These are phyloP conservation scores for Pyralis farinalis DNA, from an alignment of 2,888 invertebrate genomes.

Conservation along the genomic window DNA sequence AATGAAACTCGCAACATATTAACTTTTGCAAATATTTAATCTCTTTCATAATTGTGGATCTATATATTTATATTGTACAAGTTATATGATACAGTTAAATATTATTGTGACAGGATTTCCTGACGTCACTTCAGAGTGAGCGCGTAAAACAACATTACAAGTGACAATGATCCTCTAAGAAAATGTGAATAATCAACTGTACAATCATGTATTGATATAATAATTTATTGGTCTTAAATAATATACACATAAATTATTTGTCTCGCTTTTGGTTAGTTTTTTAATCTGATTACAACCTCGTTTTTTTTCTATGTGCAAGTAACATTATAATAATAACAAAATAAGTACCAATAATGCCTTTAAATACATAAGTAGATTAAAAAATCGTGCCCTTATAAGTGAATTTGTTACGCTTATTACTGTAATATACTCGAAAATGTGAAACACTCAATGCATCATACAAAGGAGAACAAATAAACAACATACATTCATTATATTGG, in stretches of 20 bases:
- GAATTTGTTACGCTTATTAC: conserved; percentile 57
- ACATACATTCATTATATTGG: conserved; percentile 17
- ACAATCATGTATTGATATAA: conserved; percentile 62
- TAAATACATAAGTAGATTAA: conserved; percentile 46
- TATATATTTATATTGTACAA: conserved; percentile 82
- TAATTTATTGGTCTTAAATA: conserved; percentile 66
- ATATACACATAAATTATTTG: conserved; percentile 79
- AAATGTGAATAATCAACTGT: conserved; percentile 61
- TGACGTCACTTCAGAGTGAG: conserved; percentile 50
- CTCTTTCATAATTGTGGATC: conserved; percentile 82
- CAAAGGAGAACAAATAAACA: conserved; percentile 31
- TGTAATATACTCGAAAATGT: conserved; percentile 39
- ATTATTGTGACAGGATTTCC: conserved; percentile 58
- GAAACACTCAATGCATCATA: conserved; percentile 38
- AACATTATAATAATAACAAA: conserved; percentile 55
- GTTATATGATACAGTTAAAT: conserved; percentile 76
- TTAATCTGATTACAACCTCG: conserved; percentile 75
- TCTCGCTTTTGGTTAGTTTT: conserved; percentile 59
- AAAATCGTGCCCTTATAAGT: conserved; percentile 66
- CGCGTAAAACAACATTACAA: conserved; percentile 42
- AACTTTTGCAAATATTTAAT: conserved; percentile 83
- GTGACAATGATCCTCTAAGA: conserved; percentile 49
- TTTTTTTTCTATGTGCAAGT: conserved; percentile 76
- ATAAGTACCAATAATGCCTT: conserved; percentile 47
- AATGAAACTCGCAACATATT: conserved; percentile 61